These are phyloP conservation scores for Dasypus novemcinctus DNA, from an alignment of 2,113 vertebrate genomes.

Conservation along the genomic window DNA sequence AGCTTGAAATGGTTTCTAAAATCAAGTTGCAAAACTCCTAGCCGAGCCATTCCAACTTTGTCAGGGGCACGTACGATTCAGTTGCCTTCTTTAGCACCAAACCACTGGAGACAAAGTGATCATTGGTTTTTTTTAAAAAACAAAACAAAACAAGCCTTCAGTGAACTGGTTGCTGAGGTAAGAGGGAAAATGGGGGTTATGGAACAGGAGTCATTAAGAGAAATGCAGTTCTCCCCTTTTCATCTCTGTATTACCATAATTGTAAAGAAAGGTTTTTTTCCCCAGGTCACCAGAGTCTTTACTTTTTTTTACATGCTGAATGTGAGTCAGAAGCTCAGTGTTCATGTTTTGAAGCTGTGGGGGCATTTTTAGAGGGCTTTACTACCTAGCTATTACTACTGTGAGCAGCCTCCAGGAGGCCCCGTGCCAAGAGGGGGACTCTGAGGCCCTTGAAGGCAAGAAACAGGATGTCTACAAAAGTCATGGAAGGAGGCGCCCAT, in stretches of 20 bases:
- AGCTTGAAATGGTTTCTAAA: conserved; percentile 34
- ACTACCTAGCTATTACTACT: fast-evolving
- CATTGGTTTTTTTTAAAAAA: neutral
- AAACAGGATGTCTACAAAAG: neutral
- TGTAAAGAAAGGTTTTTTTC: neutral
- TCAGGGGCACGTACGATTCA: neutral
- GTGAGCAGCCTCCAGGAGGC: neutral
- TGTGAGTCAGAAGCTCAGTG: neutral
- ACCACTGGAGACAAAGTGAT: neutral
- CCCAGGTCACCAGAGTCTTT: neutral
- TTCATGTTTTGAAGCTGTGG: neutral
- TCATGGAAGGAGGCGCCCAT: neutral
- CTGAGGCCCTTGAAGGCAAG: neutral
- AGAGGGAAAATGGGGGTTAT: neutral
- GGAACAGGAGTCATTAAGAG: neutral
- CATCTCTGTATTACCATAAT: neutral
- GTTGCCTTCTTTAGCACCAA: neutral
- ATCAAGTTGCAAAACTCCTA: neutral
- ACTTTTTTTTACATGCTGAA: neutral
- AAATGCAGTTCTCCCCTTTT: neutral
- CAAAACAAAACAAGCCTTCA: neutral
- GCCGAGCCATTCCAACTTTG: neutral
- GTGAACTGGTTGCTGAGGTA: neutral
- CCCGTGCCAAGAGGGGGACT: fast-evolving
- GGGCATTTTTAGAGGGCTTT: neutral